Conservation (phyloP, 2,113 vertebrate genomes). For the Azemiops feae region DNA sequence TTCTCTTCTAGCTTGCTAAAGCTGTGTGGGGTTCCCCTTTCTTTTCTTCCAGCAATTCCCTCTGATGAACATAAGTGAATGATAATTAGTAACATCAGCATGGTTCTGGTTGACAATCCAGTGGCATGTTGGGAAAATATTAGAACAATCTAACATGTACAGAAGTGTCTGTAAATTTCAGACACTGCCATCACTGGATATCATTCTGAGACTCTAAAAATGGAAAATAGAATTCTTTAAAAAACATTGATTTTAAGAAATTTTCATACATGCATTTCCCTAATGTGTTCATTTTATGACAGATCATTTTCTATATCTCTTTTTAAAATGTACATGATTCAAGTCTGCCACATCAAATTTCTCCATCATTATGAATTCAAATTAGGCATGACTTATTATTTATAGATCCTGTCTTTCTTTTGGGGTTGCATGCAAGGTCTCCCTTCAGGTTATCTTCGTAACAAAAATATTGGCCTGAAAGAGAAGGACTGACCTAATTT, state of each 20-base stretch:
- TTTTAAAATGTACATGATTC: neutral
- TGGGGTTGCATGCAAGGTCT: neutral
- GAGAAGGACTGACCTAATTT: neutral
- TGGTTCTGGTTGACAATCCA: neutral
- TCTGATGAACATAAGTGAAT: neutral
- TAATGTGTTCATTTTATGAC: neutral
- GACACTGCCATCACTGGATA: neutral
- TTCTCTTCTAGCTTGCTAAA: neutral
- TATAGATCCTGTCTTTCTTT: neutral
- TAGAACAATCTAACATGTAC: neutral
- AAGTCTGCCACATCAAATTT: neutral
- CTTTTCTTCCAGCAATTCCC: neutral
- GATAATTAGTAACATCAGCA: neutral
- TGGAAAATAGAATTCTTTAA: neutral
- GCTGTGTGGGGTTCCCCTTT: neutral
- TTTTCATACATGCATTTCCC: neutral
- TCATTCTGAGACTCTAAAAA: neutral
- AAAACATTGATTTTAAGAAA: neutral
- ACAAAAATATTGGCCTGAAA: neutral
- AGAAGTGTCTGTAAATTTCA: neutral
- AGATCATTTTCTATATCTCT: neutral
- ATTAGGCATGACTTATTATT: neutral
- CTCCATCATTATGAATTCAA: neutral
- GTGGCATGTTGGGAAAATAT: neutral
- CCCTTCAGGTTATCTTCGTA: neutral